These are phyloP conservation scores for Nibea albiflora DNA, from an alignment of 2,113 vertebrate genomes.

Conservation along the genomic window DNA sequence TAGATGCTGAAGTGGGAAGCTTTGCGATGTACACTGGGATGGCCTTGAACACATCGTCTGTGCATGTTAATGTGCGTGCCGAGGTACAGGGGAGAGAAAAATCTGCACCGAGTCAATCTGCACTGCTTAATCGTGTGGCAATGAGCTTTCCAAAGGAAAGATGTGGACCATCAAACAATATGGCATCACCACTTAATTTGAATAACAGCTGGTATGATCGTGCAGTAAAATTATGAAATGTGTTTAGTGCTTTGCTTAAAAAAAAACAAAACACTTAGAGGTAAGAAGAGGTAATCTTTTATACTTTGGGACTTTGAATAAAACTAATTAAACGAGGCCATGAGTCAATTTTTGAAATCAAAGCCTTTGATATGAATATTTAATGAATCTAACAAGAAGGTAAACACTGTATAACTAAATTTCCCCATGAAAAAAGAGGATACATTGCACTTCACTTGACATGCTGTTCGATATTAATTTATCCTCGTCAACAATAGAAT, in stretches of 20 bases:
- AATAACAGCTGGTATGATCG: constrained; percentile 19
- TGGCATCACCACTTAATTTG: neutral
- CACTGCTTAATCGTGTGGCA: neutral
- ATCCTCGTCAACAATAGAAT: constrained; percentile 46
- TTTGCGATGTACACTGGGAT: neutral
- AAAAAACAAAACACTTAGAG: constrained; percentile 6
- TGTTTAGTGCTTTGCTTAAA: neutral
- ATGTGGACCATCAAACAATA: constrained; percentile 35
- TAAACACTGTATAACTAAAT: neutral
- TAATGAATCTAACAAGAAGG: neutral
- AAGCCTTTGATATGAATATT: neutral
- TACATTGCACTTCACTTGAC: neutral
- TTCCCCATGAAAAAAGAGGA: neutral
- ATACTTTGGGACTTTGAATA: neutral
- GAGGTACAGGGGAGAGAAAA: neutral
- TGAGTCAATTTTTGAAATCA: neutral
- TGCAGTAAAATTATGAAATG: constrained; percentile 25
- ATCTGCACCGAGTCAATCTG: neutral
- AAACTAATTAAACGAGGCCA: neutral
- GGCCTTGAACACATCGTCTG: constrained; percentile 42
- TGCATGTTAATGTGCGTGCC: constrained; percentile 20
- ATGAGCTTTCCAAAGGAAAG: constrained; percentile 20
- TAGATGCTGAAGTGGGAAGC: constrained; percentile 23
- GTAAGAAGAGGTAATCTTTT: neutral
- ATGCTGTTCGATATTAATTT: constrained; percentile 24